Evolutionary conservation across 2,888 invertebrate species (phyloP), one percentile per base, ranked within the genome.

Genomic region (Drosophila ezoana): DNA sequence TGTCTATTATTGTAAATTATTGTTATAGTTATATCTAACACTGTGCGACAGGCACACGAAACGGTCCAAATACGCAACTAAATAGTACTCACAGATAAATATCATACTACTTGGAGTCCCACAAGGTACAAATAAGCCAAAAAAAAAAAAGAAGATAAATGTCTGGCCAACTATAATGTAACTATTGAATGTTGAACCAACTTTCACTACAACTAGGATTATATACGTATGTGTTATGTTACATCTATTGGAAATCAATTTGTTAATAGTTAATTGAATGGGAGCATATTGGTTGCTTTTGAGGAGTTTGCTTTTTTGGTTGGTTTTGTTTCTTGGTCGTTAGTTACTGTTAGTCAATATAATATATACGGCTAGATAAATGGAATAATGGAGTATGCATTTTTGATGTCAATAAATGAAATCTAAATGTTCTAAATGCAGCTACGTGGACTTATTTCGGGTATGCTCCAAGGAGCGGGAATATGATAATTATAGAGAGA

Each of bases 371-470:
- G 41, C 49, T 81, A 80, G 76, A 61, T 75, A 71, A 81, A 63
- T 78, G 67, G 56, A 81, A 72, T 72, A 78, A n/a, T 65, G 53
- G 51, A 84, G 69, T 70, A 85, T 87, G 66, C 64, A 87, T 79
- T 85, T 82, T 82, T 85, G 80, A 82, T 86, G 83, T 84, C 84
- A 84, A 84, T 88, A 88, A 84, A 83, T 63, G 37, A 76, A 77
- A 76, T 88, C 89, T 84, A 43, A 75, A 84, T 84, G 89, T 84
- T 86, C 75, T 71, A 69, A 72, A 45, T 57, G 49, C 57, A 40
- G 41, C 47, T 60, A 32, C 35, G 40, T 8, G 8, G 8, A 60
- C 45, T 74, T 56, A 23, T 37, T 57, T 32, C 9, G 40, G 35
- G 37, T 11, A 3, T 10, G 3, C n/a, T 41, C 2, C 1, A 13